Evolutionary conservation across 2,797 vertebrate genomes (phyloP).

Genomic region (Sciaenops ocellatus): DNA sequence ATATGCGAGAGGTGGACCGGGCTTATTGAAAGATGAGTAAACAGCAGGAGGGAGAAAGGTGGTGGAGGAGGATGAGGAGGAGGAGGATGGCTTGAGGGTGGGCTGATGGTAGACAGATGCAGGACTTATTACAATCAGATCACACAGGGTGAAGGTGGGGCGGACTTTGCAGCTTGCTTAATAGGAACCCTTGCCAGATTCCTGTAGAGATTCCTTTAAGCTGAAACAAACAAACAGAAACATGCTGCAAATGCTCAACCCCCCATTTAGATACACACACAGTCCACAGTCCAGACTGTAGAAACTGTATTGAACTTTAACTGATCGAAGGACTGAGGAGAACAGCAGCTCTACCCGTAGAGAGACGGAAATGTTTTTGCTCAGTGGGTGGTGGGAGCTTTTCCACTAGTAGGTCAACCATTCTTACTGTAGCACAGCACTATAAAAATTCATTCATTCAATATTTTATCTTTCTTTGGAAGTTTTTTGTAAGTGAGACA

Average conservation of each 20-base stretch:
- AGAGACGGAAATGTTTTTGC: background rate
- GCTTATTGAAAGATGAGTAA: conserved; percentile 14
- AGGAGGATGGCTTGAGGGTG: background rate
- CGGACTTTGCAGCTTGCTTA: conserved; percentile 28
- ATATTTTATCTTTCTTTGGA: background rate
- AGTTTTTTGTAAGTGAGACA: background rate
- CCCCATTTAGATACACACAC: background rate
- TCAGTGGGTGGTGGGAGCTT: background rate
- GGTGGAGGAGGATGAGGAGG: conserved; percentile 12
- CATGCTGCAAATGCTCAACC: conserved; percentile 7
- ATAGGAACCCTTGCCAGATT: conserved; percentile 35
- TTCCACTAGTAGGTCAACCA: background rate
- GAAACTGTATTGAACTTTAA: background rate
- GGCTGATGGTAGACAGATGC: conserved; percentile 65
- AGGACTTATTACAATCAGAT: conserved; percentile 52
- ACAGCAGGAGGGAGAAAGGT: conserved; percentile 23
- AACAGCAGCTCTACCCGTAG: background rate
- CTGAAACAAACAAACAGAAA: conserved; percentile 23
- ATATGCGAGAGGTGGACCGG: conserved; percentile 37
- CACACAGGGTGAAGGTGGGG: conserved; percentile 33
- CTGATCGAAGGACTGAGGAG: background rate
- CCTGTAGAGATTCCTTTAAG: conserved; percentile 20
- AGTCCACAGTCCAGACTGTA: background rate
- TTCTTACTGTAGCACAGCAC: background rate
- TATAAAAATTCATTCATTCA: background rate